These are phyloP conservation scores for Dorcus parallelipipedus DNA, from an alignment of 2,888 invertebrate genomes.

Conservation along the genomic window DNA sequence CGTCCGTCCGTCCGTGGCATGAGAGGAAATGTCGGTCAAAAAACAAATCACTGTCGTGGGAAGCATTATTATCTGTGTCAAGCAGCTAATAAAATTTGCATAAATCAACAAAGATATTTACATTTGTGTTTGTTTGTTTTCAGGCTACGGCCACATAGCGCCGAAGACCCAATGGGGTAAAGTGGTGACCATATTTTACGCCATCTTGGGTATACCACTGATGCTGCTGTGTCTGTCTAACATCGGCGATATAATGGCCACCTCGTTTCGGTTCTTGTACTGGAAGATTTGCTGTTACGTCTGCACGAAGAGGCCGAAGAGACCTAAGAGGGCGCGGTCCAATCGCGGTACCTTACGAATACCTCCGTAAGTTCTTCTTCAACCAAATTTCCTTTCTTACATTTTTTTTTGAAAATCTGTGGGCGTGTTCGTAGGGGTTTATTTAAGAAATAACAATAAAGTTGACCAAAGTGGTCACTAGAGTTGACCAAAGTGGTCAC, in stretches of 20 bases:
- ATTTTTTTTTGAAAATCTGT: no score
- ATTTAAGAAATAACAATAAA: no score
- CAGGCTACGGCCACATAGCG: conserved; percentile 93
- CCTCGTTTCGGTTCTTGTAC: conserved; percentile 89
- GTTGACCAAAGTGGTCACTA: no score
- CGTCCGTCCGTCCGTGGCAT: no score
- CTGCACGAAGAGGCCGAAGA: conserved; percentile 76
- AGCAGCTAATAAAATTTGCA: neutral
- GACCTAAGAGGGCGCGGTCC: conserved; percentile 51
- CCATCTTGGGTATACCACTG: conserved; percentile 90
- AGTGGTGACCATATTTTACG: conserved; percentile 93
- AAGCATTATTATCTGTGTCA: no score
- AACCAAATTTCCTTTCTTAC: no score
- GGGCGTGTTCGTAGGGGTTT: no score
- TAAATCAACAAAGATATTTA: neutral
- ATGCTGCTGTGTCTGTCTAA: conserved; percentile 93
- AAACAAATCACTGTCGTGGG: no score
- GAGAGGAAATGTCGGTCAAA: no score
- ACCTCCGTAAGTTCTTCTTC: conserved; percentile 2
- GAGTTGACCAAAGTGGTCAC: no score
- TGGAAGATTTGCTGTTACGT: conserved; percentile 91
- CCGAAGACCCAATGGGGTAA: conserved; percentile 93
- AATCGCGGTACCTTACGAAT: conserved; percentile 36
- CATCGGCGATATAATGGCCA: conserved; percentile 92
- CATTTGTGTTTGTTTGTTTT: conserved; percentile 23